These are phyloP conservation scores for Iphiclides podalirius DNA, from an alignment of 2,888 invertebrate species.

Conservation along the genomic window DNA sequence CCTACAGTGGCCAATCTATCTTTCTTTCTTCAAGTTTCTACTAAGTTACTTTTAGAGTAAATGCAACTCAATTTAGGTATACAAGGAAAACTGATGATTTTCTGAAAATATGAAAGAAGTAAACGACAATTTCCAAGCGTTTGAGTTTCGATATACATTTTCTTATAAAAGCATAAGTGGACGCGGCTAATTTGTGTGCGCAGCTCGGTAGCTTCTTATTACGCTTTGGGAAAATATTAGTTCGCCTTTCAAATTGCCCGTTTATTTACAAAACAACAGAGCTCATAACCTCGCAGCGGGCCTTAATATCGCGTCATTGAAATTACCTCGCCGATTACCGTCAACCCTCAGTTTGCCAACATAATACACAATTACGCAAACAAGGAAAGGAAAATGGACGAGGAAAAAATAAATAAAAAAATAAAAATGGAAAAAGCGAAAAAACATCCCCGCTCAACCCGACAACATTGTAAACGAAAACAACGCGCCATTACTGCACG, in stretches of 20 bases:
- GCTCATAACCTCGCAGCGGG: conserved; percentile 32
- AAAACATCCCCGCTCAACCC: conserved; percentile 39
- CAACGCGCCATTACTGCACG: conserved; percentile 49
- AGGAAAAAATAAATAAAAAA: conserved; percentile 48
- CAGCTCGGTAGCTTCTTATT: conserved; percentile 28
- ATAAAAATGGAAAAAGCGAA: conserved; percentile 27
- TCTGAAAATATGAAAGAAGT: no score
- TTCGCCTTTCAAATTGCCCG: conserved; percentile 29
- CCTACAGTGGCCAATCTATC: no score
- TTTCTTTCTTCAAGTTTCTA: no score
- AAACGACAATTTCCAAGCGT: not conserved
- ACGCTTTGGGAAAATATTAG: conserved; percentile 28
- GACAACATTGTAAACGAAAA: conserved; percentile 57
- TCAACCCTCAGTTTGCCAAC: conserved; percentile 56
- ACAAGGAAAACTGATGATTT: no score
- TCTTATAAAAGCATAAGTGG: conserved; percentile 27
- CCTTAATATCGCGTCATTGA: conserved; percentile 46
- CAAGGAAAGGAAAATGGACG: conserved; percentile 56
- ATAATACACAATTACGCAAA: conserved; percentile 69
- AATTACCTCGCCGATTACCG: conserved; percentile 58
- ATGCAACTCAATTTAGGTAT: no score
- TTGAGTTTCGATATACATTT: conserved; percentile 16
- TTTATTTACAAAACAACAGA: conserved; percentile 41
- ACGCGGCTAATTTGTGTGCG: conserved; percentile 32
- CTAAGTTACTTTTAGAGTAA: no score